Evolutionary conservation across 2,888 invertebrate species (phyloP), one percentile per base, ranked within the genome.

Genomic region (Omphaloscelis lunosa): DNA sequence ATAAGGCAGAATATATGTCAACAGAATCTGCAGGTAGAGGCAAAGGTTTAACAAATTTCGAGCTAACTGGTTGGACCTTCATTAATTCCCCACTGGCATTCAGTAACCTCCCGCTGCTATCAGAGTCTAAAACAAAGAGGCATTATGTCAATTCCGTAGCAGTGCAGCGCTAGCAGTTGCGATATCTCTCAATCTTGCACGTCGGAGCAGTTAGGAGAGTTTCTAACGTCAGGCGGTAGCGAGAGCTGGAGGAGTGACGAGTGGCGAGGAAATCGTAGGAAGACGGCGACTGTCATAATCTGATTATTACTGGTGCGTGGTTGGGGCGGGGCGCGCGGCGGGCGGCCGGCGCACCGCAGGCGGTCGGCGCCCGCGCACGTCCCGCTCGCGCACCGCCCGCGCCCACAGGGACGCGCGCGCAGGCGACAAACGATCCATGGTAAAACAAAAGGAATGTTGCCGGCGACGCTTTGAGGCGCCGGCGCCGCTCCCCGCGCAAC

Each of bases 381-480:
- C 94, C 91, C 94, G 89, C 93, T 95, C 63, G 82, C 77, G 61
- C 75, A 76, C 65, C 75, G 75, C 82, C 69, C 68, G 45, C 76
- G 92, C 83, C 72, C 93, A 92, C 82, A 87, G 91, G 89, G 92
- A 94, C 90, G 86, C 83, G 77, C 90, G 90, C 90, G 92, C 95
- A 95, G 96, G 96, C 96, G 96, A 96, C 97, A 96, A 96, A 95
- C 96, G 95, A 95, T 94, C 96, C 96, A 94, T 96, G 95, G 96
- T 96, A 96, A 97, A 96, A 96, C 96, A 96, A 96, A 96, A 96
- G 96, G 96, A 96, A 96, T 96, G 96, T 95, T 94, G 95, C 94
- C 95, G 94, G 96, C 94, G 96, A 96, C 95, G 96, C 96, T 96
- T 96, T 96, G 96, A 96, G 96, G 95, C 96, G 96, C 96, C 95